These are phyloP conservation scores for Lophius piscatorius DNA, from an alignment of 2,113 vertebrate genomes.

Conservation along the genomic window DNA sequence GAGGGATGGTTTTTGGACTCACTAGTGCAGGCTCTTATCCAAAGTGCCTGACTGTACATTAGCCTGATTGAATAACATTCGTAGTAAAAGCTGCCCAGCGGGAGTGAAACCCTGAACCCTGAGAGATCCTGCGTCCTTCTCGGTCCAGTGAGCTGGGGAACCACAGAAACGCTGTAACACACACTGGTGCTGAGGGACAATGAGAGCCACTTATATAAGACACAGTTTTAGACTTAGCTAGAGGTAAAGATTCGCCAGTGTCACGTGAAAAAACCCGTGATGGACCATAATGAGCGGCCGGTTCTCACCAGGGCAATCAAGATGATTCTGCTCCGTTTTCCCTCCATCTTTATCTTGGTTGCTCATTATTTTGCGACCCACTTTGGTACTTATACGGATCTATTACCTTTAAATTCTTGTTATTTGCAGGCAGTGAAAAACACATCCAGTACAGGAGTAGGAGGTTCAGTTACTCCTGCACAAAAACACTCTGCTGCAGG, in stretches of 20 bases:
- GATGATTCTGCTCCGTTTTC: slow-evolving; percentile 40
- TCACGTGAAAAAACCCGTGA: slow-evolving; percentile 34
- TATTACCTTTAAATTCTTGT: too few species aligned
- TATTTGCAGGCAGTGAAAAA: too few species aligned
- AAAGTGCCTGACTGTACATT: slow-evolving; percentile 15
- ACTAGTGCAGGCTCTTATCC: slow-evolving; percentile 18
- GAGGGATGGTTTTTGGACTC: background rate
- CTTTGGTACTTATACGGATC: too few species aligned
- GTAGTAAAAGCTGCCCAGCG: slow-evolving; percentile 1
- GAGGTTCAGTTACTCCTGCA: too few species aligned
- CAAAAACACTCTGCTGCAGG: too few species aligned
- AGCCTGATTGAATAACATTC: slow-evolving; percentile 28
- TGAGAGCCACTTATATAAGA: slow-evolving; percentile 31
- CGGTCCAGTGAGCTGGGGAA: background rate
- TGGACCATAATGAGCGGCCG: slow-evolving; percentile 33
- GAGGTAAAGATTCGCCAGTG: slow-evolving; percentile 30
- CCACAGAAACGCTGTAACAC: background rate
- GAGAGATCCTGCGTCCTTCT: background rate
- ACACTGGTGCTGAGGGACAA: background rate
- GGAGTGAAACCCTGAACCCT: slow-evolving; percentile 3
- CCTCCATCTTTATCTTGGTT: background rate
- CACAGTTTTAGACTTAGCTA: slow-evolving; percentile 24
- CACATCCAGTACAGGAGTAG: too few species aligned
- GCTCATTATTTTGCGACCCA: too few species aligned
- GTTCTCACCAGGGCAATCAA: slow-evolving; percentile 39